These are phyloP conservation scores for Tachyglossus aculeatus DNA, from an alignment of 2,797 vertebrate genomes.

Conservation along the genomic window DNA sequence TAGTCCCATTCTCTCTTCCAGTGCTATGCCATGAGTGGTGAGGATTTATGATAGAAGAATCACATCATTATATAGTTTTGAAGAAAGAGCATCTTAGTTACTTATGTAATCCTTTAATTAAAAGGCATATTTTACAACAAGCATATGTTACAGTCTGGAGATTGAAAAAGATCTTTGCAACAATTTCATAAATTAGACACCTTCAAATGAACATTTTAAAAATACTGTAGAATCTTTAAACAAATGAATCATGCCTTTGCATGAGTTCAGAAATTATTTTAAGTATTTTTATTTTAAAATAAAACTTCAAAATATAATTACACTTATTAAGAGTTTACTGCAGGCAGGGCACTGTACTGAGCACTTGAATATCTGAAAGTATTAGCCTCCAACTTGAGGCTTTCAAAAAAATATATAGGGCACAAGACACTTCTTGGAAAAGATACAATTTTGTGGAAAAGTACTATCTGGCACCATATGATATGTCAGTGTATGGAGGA, in stretches of 20 bases:
- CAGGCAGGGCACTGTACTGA: no score
- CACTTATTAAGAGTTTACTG: no score
- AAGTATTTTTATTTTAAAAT: background rate
- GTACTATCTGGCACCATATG: conserved; percentile 10
- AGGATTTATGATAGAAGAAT: no score
- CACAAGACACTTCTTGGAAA: background rate
- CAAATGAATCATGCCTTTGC: background rate
- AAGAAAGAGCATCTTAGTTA: conserved; percentile 6
- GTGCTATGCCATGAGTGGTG: no score
- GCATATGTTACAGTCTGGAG: background rate
- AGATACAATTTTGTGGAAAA: background rate
- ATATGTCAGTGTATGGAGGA: conserved; percentile 1
- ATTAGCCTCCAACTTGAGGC: background rate
- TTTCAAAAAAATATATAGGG: no score
- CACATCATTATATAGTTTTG: background rate
- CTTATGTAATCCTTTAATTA: conserved; percentile 18
- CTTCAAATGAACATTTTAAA: background rate
- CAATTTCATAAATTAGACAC: conserved; percentile 13
- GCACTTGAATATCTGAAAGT: background rate
- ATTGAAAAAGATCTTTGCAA: conserved; percentile 22
- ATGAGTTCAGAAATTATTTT: background rate
- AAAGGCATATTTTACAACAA: conserved; percentile 20
- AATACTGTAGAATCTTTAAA: conserved; percentile 17
- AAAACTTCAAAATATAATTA: conserved; percentile 2
- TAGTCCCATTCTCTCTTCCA: no score